A percentile compares a stretch with the other conserved stretches of the same genome.
These are phyloP conservation scores for Eriosoma lanigerum DNA, from an alignment of 1,140 invertebrate genomes.

Conservation along the genomic window DNA sequence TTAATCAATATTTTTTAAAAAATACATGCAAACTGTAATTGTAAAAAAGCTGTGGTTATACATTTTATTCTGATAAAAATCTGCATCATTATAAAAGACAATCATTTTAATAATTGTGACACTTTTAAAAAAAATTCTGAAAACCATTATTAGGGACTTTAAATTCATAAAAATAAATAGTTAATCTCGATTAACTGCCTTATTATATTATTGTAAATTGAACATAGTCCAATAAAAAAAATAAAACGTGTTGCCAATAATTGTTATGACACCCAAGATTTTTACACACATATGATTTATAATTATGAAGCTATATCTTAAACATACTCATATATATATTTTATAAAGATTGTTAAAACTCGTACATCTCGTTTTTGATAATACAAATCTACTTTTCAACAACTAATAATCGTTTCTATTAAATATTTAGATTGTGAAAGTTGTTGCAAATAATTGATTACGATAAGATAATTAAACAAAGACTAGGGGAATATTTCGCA, in stretches of 20 bases:
- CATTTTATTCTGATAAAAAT: background rate
- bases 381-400: conserved; percentile 9
- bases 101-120: conserved; percentile 21
- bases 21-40: background rate
- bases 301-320: conserved; percentile 1
- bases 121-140: conserved; percentile 16
- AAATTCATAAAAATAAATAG: conserved; percentile 13
- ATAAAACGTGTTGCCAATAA: background rate
- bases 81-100: background rate
- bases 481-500: background rate
- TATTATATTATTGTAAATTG: conserved; percentile 8
- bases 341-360: conserved; percentile 1
- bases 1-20: background rate
- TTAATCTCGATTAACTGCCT: conserved; percentile 2
- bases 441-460: conserved; percentile 10
- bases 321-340: background rate
- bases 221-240: background rate
- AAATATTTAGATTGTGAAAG: conserved; percentile 39
- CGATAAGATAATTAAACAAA: conserved; percentile 6
- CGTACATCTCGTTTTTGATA: conserved; percentile 37
- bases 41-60: background rate
- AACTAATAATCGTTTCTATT: conserved; percentile 29
- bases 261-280: conserved; percentile 1
- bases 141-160: background rate
- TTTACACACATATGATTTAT: background rate